Conservation (phyloP, 2,888 invertebrate species). For the Lottia gigantea region DNA sequence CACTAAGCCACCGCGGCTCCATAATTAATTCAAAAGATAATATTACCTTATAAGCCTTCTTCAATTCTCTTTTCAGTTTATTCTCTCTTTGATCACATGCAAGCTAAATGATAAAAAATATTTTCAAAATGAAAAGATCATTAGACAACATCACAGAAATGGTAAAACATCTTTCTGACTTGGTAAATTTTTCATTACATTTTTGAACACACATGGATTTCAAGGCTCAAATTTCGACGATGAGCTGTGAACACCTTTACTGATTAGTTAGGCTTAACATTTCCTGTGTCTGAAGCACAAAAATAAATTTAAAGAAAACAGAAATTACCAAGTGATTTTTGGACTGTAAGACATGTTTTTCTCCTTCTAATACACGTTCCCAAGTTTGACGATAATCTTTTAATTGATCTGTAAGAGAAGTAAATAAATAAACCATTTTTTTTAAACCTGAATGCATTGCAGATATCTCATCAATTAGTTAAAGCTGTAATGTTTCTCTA, state of each 20-base stretch:
- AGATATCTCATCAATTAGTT: too few relatives aligned
- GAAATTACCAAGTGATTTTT: slow-evolving; percentile 65
- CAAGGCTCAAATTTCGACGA: too few relatives aligned
- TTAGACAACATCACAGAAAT: not conserved
- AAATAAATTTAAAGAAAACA: too few relatives aligned
- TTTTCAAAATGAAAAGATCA: not conserved
- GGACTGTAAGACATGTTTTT: slow-evolving; percentile 69
- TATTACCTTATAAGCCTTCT: slow-evolving; percentile 66
- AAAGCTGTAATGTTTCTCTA: too few relatives aligned
- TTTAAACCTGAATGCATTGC: too few relatives aligned
- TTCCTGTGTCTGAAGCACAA: too few relatives aligned
- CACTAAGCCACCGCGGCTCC: too few relatives aligned
- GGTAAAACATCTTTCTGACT: not conserved
- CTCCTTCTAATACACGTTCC: slow-evolving; percentile 71
- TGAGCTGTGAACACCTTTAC: too few relatives aligned
- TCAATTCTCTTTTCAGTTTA: slow-evolving; percentile 69
- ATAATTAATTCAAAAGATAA: too few relatives aligned
- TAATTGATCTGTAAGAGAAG: slow-evolving; percentile 65
- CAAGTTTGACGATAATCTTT: slow-evolving; percentile 70
- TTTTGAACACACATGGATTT: too few relatives aligned
- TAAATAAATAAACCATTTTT: not conserved
- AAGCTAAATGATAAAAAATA: slow-evolving; percentile 39
- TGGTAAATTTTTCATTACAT: too few relatives aligned
- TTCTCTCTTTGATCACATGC: slow-evolving; percentile 68
- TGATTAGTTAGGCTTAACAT: too few relatives aligned